Evolutionary conservation across 2,113 vertebrate genomes (phyloP), one percentile per base, ranked within the genome.

Genomic region (Martes martes): DNA sequence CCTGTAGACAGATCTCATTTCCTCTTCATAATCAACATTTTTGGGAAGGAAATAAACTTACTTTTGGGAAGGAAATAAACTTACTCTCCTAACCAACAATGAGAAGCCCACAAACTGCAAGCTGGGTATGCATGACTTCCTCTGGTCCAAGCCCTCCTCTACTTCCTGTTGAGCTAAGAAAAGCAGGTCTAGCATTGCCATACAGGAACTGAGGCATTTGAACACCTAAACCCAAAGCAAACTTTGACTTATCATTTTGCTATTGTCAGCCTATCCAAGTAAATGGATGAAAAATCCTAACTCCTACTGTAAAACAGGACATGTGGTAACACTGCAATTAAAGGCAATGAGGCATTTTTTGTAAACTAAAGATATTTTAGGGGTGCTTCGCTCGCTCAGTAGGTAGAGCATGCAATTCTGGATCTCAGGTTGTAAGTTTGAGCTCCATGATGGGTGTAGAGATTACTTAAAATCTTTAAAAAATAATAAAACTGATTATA

Each of bases 81-180:
- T 97, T 92, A 67, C 74, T 96, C 47, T 93, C 94, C 85, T 52
- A 23, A 80, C 76, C 33, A 79, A 57, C 87, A 81, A 26, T 3
- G 47, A 80, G 89, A 87, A 85, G 73, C 52, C 45, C 6, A 36
- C 59, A 83, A 21, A 8, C 42, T 47, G 8, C 81, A 65, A 81
- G 65, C 63, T 45, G 19, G 36, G 65, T 23, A 71, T 42, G 71
- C 81, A 78, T 7, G 59, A 65, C 82, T 91, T 95, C 94, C 88
- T 90, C 39, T 52, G 3, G 33, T 83, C 39, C 13, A 23, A 18
- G 36, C n/a, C 39, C 18, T 19, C 59, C 45, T 31, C 81, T 93
- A 57, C 36, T 95, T 98, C 97, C 97, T 96, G 90, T 42, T 39
- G 11, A 28, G 71, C 94, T 94, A 95, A 96, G 91, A 92, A 94